These are phyloP conservation scores for Zaprionus vittiger DNA, from an alignment of 1,140 invertebrate species.

Conservation along the genomic window DNA sequence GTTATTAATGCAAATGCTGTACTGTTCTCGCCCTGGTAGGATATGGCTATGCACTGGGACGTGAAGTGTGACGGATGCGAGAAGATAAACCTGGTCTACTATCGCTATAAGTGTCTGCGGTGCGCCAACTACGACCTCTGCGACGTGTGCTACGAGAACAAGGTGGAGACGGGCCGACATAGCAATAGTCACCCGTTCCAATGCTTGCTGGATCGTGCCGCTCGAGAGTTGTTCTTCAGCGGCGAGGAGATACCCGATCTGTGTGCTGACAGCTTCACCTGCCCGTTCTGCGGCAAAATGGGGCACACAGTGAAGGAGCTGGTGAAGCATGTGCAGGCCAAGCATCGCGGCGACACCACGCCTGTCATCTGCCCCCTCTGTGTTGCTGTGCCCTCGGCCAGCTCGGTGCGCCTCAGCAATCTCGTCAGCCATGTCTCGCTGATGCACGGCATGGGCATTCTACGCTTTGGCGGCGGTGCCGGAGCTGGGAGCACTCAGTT, in stretches of 20 bases:
- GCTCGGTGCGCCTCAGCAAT: conserved; percentile 12
- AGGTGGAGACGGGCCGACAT: conserved; percentile 23
- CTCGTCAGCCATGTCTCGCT: conserved; percentile 32
- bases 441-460: conserved; percentile 21
- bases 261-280: conserved; percentile 66
- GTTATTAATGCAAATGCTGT: neutral
- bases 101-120: conserved; percentile 62
- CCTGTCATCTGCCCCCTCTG: conserved; percentile 63
- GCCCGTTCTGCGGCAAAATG: conserved; percentile 59
- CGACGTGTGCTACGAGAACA: conserved; percentile 28
- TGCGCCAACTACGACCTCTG: conserved; percentile 62
- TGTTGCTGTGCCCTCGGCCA: conserved; percentile 32
- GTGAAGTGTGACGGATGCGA: conserved; percentile 60
- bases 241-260: conserved; percentile 47
- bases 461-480: conserved; percentile 9
- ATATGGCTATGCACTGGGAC: conserved; percentile 43
- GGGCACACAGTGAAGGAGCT: conserved; percentile 36
- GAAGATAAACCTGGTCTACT: conserved; percentile 14
- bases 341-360: conserved; percentile 24
- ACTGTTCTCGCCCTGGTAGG: neutral
- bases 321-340: conserved; percentile 29
- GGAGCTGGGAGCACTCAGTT: neutral
- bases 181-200: conserved; percentile 51
- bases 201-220: conserved; percentile 52
- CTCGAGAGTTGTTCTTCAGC: conserved; percentile 40